These are phyloP conservation scores for Aratinga solstitialis DNA, from an alignment of 2,797 vertebrate species.

Conservation along the genomic window DNA sequence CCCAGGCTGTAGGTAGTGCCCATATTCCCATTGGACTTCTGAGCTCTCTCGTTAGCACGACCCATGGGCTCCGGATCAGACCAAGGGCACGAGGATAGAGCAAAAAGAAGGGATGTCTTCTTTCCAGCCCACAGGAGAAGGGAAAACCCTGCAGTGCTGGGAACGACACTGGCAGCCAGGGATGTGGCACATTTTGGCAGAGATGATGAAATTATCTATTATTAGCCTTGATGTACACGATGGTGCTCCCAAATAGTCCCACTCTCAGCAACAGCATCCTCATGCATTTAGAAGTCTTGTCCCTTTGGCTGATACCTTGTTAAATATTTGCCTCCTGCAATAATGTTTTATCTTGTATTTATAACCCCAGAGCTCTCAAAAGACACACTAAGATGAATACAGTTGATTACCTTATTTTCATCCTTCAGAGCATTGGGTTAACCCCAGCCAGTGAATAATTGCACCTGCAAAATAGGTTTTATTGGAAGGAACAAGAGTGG, in stretches of 20 bases:
- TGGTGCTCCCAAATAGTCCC: background rate
- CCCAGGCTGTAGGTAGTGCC: background rate
- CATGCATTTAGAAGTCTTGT: background rate
- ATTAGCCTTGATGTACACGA: background rate
- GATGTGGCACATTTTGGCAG: background rate
- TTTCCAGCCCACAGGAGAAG: background rate
- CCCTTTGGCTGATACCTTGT: background rate
- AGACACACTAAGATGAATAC: constrained; percentile 51
- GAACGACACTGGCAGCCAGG: background rate
- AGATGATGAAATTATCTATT: background rate
- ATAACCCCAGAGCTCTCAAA: constrained; percentile 16
- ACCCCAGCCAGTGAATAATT: constrained; percentile 44
- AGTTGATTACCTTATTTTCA: constrained; percentile 48
- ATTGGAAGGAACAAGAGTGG: background rate
- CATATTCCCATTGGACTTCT: background rate
- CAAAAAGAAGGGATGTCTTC: background rate
- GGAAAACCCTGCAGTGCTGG: background rate
- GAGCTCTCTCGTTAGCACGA: background rate
- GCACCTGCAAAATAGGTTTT: constrained; percentile 16
- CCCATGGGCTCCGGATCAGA: background rate
- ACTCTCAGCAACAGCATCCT: rapidly evolving
- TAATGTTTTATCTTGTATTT: constrained; percentile 29
- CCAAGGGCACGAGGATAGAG: background rate
- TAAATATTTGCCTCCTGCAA: background rate
- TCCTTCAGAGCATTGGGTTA: constrained; percentile 38